These are phyloP conservation scores for Ceratina australensis DNA, from an alignment of 1,140 invertebrate species.

Conservation along the genomic window DNA sequence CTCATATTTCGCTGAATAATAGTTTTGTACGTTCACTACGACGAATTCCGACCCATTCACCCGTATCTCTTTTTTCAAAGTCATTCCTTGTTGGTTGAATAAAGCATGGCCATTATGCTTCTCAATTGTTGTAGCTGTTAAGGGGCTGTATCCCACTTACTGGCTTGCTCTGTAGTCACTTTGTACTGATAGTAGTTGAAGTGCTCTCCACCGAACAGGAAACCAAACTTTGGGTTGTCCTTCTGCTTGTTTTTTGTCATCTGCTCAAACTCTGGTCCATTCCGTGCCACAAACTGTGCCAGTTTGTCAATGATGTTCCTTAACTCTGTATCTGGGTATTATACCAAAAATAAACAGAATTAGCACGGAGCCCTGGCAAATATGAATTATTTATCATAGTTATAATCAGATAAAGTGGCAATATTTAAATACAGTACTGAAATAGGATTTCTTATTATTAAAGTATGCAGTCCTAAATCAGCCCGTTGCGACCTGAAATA, in stretches of 20 bases:
- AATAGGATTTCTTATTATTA: conserved; percentile 41
- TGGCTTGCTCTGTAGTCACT: conserved; percentile 93
- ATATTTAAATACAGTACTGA: conserved; percentile 43
- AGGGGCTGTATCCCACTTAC: conserved; percentile 82
- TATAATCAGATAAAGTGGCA: conserved; percentile 23
- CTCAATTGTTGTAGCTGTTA: conserved; percentile 70
- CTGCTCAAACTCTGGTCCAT: conserved; percentile 98
- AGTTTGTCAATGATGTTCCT: conserved; percentile 99
- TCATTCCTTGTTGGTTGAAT: conserved; percentile 62
- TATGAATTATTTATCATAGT: conserved; percentile 24
- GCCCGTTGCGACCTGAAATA: conserved; percentile 50
- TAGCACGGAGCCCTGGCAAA: conserved; percentile 14
- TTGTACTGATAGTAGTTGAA: conserved; percentile 98
- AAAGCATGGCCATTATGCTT: conserved; percentile 64
- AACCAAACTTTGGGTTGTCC: conserved; percentile 97
- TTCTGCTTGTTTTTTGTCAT: conserved; percentile 99
- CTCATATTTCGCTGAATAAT: conserved; percentile 59
- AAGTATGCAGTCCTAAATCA: conserved; percentile 44
- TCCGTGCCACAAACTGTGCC: conserved; percentile 98
- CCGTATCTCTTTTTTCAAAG: conserved; percentile 61
- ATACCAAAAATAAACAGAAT: conserved; percentile 53
- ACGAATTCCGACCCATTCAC: conserved; percentile 63
- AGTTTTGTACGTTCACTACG: conserved; percentile 59
- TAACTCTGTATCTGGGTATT: conserved; percentile 89
- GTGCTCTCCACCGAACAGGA: conserved; percentile 97